phyloP scores from a whole-genome alignment of 2,888 invertebrate genomes.

The Heliconius erato region DNA sequence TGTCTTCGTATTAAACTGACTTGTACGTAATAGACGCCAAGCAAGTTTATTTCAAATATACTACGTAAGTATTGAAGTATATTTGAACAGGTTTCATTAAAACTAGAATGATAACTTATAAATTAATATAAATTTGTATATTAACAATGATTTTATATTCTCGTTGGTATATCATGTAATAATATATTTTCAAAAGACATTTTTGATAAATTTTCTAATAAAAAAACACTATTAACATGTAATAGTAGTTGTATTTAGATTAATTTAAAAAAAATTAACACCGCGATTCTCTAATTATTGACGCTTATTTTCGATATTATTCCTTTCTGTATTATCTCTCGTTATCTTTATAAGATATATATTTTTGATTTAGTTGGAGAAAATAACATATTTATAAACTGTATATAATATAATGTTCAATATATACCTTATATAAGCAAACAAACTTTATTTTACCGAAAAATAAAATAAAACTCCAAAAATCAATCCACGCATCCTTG shows the following conservation, averaged over 20 bases:
- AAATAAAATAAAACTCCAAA: slow-evolving; percentile 14
- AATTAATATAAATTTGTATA: slow-evolving; percentile 1
- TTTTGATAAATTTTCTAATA: too few species aligned
- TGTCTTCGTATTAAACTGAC: slow-evolving; percentile 9
- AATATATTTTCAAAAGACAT: too few species aligned
- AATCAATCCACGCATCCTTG: slow-evolving; percentile 48
- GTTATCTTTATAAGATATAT: background rate
- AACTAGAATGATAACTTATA: background rate
- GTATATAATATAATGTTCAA: background rate
- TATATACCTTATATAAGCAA: background rate
- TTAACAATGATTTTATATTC: background rate
- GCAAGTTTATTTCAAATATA: slow-evolving; percentile 5
- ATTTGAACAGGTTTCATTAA: slow-evolving; percentile 11
- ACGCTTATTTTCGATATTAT: background rate
- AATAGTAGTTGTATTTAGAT: too few species aligned
- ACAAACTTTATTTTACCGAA: background rate
- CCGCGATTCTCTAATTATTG: background rate
- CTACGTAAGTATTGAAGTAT: background rate
- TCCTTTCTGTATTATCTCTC: background rate
- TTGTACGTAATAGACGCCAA: slow-evolving; percentile 2
- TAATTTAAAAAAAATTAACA: background rate
- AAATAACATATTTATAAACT: background rate
- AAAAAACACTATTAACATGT: too few species aligned
- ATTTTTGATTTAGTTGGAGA: too few species aligned
- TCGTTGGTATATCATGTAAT: too few species aligned